A percentile compares a stretch with the other conserved stretches of the same genome.
These are phyloP conservation scores for Pollenia angustigena DNA, from an alignment of 2,888 invertebrate species.

Conservation along the genomic window DNA sequence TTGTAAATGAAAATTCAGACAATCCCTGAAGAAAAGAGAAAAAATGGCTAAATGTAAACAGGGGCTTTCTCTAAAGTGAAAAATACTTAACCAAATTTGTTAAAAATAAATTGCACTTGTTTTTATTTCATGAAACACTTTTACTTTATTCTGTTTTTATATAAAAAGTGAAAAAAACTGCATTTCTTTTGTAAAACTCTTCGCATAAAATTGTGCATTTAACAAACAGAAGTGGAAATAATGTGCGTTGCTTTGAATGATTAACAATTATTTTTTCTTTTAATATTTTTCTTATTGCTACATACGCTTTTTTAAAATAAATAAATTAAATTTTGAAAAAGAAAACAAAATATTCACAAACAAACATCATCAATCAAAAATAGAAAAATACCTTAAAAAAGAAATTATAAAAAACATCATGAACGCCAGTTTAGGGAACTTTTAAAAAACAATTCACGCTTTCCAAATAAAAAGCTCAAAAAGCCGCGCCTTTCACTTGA, in stretches of 20 bases:
- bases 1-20: too few species aligned
- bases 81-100: too few species aligned
- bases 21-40: too few species aligned
- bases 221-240: constrained; percentile 25
- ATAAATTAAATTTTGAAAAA: neutral
- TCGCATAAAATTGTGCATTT: too few species aligned
- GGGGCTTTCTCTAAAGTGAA: too few species aligned
- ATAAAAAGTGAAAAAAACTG: neutral
- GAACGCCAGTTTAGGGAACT: constrained; percentile 58
- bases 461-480: constrained; percentile 33
- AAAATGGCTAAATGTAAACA: too few species aligned
- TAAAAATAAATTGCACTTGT: too few species aligned
- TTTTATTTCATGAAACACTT: constrained; percentile 3
- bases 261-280: constrained; percentile 35
- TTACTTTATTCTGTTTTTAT: constrained; percentile 15
- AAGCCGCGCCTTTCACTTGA: constrained; percentile 70
- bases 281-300: constrained; percentile 17
- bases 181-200: too few species aligned
- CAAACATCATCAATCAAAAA: constrained; percentile 50
- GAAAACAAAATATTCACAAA: constrained; percentile 29
- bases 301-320: neutral
- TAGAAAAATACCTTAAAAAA: constrained; percentile 45
- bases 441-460: constrained; percentile 68
- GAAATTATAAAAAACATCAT: neutral
- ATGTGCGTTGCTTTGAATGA: constrained; percentile 30